These are phyloP conservation scores for Siniperca scherzeri DNA, from an alignment of 2,797 vertebrate species.

Conservation along the genomic window DNA sequence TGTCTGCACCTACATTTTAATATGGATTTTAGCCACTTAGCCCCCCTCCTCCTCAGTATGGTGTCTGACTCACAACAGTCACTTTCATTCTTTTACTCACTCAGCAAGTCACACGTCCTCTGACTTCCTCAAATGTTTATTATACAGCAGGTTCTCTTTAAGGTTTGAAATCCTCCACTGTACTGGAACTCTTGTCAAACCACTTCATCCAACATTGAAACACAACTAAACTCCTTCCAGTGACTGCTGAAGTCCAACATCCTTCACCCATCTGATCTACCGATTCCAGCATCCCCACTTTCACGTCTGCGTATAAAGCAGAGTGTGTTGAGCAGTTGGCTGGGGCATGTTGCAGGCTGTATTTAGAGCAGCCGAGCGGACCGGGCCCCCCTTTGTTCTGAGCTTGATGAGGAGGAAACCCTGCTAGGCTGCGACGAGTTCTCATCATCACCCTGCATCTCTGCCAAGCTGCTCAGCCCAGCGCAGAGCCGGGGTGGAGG, in stretches of 20 bases:
- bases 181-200: background rate
- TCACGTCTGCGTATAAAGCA: constrained; percentile 42
- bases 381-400: constrained; percentile 74
- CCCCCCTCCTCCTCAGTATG: background rate
- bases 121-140: background rate
- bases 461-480: constrained; percentile 76
- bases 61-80: background rate
- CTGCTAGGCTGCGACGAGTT: constrained; percentile 77
- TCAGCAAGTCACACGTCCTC: background rate
- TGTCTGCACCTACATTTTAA: background rate
- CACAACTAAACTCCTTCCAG: constrained; percentile 24
- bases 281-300: constrained; percentile 37
- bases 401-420: constrained; percentile 81
- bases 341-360: constrained; percentile 68
- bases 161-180: background rate
- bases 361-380: constrained; percentile 76
- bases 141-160: background rate
- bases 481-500: constrained; percentile 57
- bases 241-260: constrained; percentile 21
- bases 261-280: constrained; percentile 22
- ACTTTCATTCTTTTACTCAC: background rate
- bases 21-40: background rate
- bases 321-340: constrained; percentile 60
- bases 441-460: constrained; percentile 79
- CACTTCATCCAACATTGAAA: background rate